phyloP scores from a whole-genome alignment of 2,797 vertebrate species.

The Arnoldichthys spilopterus region DNA sequence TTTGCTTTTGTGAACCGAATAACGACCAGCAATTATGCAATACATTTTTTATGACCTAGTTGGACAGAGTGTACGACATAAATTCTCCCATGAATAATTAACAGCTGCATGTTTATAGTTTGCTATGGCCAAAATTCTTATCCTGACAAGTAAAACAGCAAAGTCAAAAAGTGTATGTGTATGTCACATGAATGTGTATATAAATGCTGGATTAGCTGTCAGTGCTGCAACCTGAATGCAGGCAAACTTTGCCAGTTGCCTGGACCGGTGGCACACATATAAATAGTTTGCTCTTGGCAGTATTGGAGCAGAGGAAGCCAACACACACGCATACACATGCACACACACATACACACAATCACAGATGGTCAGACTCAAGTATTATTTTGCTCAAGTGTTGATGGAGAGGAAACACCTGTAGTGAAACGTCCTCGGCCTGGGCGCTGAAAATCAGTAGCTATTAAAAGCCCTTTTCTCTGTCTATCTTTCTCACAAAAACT shows the following conservation, averaged over 20 bases:
- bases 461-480: constrained; percentile 12
- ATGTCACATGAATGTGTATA: neutral
- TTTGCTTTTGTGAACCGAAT: neutral
- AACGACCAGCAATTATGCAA: neutral
- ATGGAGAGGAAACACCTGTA: constrained; percentile 75
- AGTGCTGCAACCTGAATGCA: constrained; percentile 30
- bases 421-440: constrained; percentile 52
- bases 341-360: constrained; percentile 18
- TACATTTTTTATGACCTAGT: neutral
- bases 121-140: neutral
- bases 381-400: constrained; percentile 65
- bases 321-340: neutral
- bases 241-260: constrained; percentile 50
- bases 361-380: constrained; percentile 67
- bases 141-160: neutral
- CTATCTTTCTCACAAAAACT: constrained; percentile 10
- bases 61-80: neutral
- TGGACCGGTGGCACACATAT: constrained; percentile 41
- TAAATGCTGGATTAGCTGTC: constrained; percentile 27
- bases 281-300: constrained; percentile 49
- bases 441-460: constrained; percentile 29
- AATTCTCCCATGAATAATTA: neutral
- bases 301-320: constrained; percentile 44
- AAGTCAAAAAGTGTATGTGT: neutral
- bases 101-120: neutral